phyloP scores from a whole-genome alignment of 2,888 invertebrate species.

The Lissocephala sabroskyi region DNA sequence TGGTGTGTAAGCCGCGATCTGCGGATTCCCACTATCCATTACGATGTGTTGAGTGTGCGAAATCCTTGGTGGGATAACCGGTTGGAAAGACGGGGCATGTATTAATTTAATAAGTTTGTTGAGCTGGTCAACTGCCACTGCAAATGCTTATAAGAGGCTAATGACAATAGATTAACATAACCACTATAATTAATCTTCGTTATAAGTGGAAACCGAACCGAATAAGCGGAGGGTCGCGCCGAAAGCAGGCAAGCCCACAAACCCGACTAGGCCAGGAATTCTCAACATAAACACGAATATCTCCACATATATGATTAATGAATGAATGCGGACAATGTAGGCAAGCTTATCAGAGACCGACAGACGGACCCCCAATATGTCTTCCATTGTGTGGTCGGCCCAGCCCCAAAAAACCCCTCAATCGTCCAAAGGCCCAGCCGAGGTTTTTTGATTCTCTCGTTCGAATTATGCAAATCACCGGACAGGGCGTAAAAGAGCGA shows the following conservation, averaged over 20 bases:
- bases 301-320: slow-evolving; percentile 46
- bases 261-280: slow-evolving; percentile 19
- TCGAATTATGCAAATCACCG: slow-evolving; percentile 45
- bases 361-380: too few species aligned
- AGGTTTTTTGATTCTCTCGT: slow-evolving; percentile 24
- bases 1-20: too few species aligned
- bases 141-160: slow-evolving; percentile 52
- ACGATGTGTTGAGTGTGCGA: too few species aligned
- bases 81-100: too few species aligned
- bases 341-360: neutral
- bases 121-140: slow-evolving; percentile 37
- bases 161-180: slow-evolving; percentile 66
- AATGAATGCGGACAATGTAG: slow-evolving; percentile 19
- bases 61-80: too few species aligned
- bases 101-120: too few species aligned
- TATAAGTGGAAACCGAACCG: slow-evolving; percentile 51
- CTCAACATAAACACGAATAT: slow-evolving; percentile 45
- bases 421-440: neutral
- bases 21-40: too few species aligned
- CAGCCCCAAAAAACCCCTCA: neutral
- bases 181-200: slow-evolving; percentile 60
- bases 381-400: too few species aligned
- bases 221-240: slow-evolving; percentile 10
- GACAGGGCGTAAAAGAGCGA: slow-evolving; percentile 52
- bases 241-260: slow-evolving; percentile 1